phyloP scores from a whole-genome alignment of 2,888 invertebrate genomes.

The Scaeva pyrastri region DNA sequence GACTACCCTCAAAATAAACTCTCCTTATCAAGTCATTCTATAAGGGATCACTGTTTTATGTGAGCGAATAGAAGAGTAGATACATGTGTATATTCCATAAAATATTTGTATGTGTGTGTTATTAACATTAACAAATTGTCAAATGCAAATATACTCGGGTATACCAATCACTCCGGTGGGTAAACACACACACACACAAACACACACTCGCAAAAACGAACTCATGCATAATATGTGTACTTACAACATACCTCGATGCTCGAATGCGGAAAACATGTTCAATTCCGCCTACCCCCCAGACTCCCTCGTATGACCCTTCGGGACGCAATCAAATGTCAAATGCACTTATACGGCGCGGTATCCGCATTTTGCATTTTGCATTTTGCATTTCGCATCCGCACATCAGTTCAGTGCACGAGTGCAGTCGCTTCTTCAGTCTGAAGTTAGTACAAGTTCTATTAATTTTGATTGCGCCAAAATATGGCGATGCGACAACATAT shows the following conservation, averaged over 20 bases:
- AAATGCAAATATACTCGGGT: slow-evolving; percentile 72
- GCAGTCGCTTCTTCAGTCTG: slow-evolving; percentile 14
- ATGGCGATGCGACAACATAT: slow-evolving; percentile 52
- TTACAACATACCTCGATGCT: background rate
- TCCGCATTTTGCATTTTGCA: slow-evolving; percentile 17
- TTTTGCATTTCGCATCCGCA: slow-evolving; percentile 9
- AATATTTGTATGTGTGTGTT: slow-evolving; percentile 12
- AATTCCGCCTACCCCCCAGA: slow-evolving; percentile 36
- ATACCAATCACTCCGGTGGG: slow-evolving; percentile 60
- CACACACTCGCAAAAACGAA: background rate
- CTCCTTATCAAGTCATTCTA: too few relatives aligned
- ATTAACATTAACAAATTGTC: slow-evolving; percentile 72
- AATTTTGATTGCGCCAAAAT: slow-evolving; percentile 69
- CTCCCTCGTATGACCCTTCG: background rate
- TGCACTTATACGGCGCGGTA: slow-evolving; percentile 50
- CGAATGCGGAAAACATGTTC: slow-evolving; percentile 70
- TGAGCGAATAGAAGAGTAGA: too few relatives aligned
- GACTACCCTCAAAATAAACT: too few relatives aligned
- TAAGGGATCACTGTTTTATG: too few relatives aligned
- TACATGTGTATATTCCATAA: too few relatives aligned
- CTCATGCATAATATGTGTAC: slow-evolving; percentile 7
- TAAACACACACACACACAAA: slow-evolving; percentile 58
- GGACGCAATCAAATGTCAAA: slow-evolving; percentile 53
- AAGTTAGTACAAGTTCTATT: slow-evolving; percentile 65
- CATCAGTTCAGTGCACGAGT: background rate